phyloP scores from a whole-genome alignment of 2,113 vertebrate genomes.

The Charina bottae region DNA sequence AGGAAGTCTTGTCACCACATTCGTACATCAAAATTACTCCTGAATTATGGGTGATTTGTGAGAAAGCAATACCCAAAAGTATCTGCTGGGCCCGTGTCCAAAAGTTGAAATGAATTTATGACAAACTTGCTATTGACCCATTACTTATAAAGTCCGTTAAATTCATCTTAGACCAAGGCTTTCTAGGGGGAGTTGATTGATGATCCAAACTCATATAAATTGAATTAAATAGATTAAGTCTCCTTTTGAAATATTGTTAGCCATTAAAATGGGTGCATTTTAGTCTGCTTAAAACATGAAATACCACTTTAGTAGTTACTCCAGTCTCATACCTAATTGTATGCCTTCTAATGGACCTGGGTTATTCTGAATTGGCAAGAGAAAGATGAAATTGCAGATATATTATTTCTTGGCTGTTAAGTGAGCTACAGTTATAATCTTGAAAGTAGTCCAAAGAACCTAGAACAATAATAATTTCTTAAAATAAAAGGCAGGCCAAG shows the following conservation, averaged over 20 bases:
- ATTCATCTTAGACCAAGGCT: slow-evolving; percentile 58
- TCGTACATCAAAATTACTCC: slow-evolving; percentile 56
- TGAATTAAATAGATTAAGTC: slow-evolving; percentile 65
- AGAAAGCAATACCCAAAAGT: slow-evolving; percentile 65
- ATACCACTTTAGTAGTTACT: slow-evolving; percentile 40
- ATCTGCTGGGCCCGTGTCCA: slow-evolving; percentile 65
- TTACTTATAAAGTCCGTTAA: slow-evolving; percentile 72
- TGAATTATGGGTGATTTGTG: slow-evolving; percentile 64
- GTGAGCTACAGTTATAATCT: slow-evolving; percentile 28
- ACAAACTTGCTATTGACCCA: slow-evolving; percentile 66
- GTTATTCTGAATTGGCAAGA: not conserved
- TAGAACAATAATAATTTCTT: not conserved
- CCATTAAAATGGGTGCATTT: slow-evolving; percentile 46
- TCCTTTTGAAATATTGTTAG: slow-evolving; percentile 67
- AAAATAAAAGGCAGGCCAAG: not conserved
- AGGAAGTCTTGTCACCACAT: slow-evolving; percentile 53
- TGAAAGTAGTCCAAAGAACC: not conserved
- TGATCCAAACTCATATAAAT: slow-evolving; percentile 61
- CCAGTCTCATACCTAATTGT: slow-evolving; percentile 17
- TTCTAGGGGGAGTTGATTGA: slow-evolving; percentile 63
- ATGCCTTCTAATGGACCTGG: not conserved
- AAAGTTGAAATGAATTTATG: slow-evolving; percentile 66
- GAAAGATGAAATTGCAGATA: slow-evolving; percentile 38
- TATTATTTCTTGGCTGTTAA: slow-evolving; percentile 18
- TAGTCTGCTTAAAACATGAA: slow-evolving; percentile 58